Evolutionary conservation across 1,140 invertebrate genomes (phyloP).

Genomic region (Zaprionus capensis): DNA sequence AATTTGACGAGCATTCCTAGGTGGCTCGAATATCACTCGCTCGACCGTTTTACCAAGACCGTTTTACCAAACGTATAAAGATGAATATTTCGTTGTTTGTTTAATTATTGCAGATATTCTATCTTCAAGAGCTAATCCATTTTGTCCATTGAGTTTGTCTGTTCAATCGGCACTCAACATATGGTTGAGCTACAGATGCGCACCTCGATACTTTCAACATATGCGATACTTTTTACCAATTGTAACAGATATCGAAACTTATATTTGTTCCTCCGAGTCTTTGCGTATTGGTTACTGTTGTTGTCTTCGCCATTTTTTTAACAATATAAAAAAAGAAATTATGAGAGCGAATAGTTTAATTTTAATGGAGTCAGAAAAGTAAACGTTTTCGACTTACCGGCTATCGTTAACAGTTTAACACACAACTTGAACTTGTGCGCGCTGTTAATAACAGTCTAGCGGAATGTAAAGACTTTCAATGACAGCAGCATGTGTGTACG

Average conservation of each 20-base stretch:
- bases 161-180: not conserved
- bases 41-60: not conserved
- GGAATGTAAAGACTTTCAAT: not conserved
- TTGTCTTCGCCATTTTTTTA: not conserved
- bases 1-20: conserved; percentile 30
- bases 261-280: accelerated
- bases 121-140: not conserved
- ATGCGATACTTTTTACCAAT: not conserved
- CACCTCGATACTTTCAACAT: not conserved
- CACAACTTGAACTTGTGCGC: not conserved
- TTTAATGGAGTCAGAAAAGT: not conserved
- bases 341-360: not conserved
- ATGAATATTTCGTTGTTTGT: not conserved
- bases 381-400: not conserved
- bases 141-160: not conserved
- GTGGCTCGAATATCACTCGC: not conserved
- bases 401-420: not conserved
- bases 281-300: not conserved
- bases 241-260: not conserved
- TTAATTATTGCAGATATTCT: not conserved
- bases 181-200: not conserved
- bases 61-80: not conserved
- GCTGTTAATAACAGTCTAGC: conserved; percentile 8
- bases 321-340: not conserved
- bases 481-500: not conserved